Base-by-base conservation (phyloP, 1,140 invertebrate genomes). In the Glossosoma conforme region DNA sequence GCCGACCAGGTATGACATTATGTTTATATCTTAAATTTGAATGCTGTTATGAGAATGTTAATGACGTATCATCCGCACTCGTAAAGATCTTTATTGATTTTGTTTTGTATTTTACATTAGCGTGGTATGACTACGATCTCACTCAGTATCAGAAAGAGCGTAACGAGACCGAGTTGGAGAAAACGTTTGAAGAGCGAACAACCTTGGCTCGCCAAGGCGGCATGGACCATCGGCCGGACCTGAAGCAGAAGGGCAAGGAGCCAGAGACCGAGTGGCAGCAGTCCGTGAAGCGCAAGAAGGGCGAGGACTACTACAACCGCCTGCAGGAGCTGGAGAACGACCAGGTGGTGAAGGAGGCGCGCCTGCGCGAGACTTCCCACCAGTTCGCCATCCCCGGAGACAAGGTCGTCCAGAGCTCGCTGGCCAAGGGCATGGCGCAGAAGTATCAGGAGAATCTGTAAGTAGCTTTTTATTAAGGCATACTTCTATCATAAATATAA, bases 61-160 rank as follows among this genome's bases (percentile, higher is more conserved):
- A n/a, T n/a, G n/a, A n/a, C n/a, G n/a, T n/a, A n/a, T n/a, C n/a
- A n/a, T n/a, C n/a, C n/a, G n/a, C n/a, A n/a, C n/a, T n/a, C n/a
- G n/a, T n/a, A n/a, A n/a, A n/a, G n/a, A n/a, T n/a, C n/a, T n/a
- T n/a, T n/a, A n/a, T n/a, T n/a, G n/a, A n/a, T n/a, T n/a, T n/a
- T n/a, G 15, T 5, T 22, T 44, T 48, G 24, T 57, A 15, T 64
- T 64, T 65, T 66, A 66, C 56, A 70, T 62, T 77, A 94, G 91
- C 91, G 45, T 94, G 91, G 91, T 94, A 95, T 75, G 91, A 95
- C 77, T 80, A 81, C 64, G 89, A 89, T 65, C 80, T 91, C 62
- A 79, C 83, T 56, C 81, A 83, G 65, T 93, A 92, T 68, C 90
- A 93, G 68, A 78, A 83, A 62, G 86, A 89, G 63, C 81, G 89